phyloP scores from a whole-genome alignment of 2,888 invertebrate genomes.

The Epiblema foenella region DNA sequence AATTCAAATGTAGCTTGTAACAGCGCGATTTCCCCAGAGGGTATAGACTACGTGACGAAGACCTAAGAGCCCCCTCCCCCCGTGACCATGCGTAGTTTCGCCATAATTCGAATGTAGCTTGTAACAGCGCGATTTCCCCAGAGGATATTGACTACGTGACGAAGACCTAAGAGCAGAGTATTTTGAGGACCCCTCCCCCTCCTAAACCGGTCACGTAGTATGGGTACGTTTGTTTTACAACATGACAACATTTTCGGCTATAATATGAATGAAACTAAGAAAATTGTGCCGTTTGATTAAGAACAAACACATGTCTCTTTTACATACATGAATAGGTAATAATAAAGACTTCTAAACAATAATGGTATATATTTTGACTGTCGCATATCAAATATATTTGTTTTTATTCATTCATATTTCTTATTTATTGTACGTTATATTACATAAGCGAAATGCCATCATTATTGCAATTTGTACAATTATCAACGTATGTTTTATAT shows the following conservation, averaged over 20 bases:
- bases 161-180: no score
- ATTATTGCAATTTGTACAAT: slow-evolving; percentile 33
- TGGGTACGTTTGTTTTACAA: no score
- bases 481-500: slow-evolving; percentile 20
- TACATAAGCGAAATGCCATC: slow-evolving; percentile 17
- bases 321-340: background rate
- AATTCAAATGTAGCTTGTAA: no score
- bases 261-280: slow-evolving; percentile 30
- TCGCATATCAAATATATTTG: background rate
- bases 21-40: no score
- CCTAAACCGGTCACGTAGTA: no score
- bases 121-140: no score
- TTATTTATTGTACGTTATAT: slow-evolving; percentile 17
- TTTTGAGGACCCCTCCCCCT: no score
- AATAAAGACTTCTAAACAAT: background rate
- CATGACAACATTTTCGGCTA: slow-evolving; percentile 1
- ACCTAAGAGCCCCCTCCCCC: no score
- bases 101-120: no score
- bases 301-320: background rate
- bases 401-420: slow-evolving; percentile 20
- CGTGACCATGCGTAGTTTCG: no score
- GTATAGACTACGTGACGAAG: no score
- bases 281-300: background rate
- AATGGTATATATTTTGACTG: background rate
- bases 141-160: no score